Percentiles rank a stretch among this genome's conserved stretches.
phyloP scores from a whole-genome alignment of 2,113 vertebrate species.

The Zapornia atra region DNA sequence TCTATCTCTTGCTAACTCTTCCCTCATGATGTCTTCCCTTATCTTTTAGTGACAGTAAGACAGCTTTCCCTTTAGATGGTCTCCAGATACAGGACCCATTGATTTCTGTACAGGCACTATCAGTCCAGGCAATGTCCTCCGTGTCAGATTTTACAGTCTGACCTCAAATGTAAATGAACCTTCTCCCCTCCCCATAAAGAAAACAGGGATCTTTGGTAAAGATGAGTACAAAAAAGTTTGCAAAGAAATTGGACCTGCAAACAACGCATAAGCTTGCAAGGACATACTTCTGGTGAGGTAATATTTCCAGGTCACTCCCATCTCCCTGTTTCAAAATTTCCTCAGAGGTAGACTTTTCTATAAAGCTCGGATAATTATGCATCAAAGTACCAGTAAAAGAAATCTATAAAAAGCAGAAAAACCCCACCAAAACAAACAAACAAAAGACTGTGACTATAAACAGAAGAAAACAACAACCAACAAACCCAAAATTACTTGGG shows the following conservation, averaged over 20 bases:
- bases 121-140: background rate
- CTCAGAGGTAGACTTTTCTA: background rate
- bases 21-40: slow-evolving; percentile 10
- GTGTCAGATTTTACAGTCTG: background rate
- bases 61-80: background rate
- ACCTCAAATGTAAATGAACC: background rate
- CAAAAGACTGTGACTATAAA: background rate
- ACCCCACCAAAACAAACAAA: background rate
- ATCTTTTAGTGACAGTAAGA: slow-evolving; percentile 7
- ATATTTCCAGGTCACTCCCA: fast-evolving
- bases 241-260: background rate
- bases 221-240: background rate
- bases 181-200: background rate
- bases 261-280: background rate
- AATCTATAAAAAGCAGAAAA: background rate
- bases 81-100: slow-evolving; percentile 2
- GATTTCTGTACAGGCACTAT: background rate
- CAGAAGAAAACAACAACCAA: background rate
- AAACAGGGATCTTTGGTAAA: background rate
- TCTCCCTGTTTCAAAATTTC: background rate
- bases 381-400: background rate
- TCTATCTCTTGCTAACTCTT: slow-evolving; percentile 35
- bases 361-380: background rate
- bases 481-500: background rate
- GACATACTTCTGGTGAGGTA: background rate